phyloP scores from a whole-genome alignment of 2,888 invertebrate species.

The Scaptomyza parva region DNA sequence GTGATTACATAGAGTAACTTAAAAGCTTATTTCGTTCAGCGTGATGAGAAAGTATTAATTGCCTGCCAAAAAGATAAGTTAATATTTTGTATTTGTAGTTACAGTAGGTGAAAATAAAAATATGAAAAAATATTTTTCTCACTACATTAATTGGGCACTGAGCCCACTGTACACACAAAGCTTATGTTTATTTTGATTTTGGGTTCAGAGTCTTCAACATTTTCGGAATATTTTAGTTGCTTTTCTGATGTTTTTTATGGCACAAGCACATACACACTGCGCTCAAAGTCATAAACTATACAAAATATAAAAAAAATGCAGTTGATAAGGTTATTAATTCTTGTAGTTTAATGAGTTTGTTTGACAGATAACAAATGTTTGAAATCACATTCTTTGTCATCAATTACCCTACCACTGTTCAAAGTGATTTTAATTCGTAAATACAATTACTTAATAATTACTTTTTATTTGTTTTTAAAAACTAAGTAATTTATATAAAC shows the following conservation, averaged over 20 bases:
- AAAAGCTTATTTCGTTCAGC: too few species aligned
- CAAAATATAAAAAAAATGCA: constrained; percentile 34
- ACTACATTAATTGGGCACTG: neutral
- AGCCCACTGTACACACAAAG: constrained; percentile 1
- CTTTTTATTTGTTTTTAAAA: neutral
- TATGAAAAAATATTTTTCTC: neutral
- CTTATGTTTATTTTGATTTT: constrained; percentile 4
- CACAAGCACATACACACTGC: constrained; percentile 15
- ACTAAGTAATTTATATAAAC: neutral
- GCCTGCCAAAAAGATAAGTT: neutral
- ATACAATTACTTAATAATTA: neutral
- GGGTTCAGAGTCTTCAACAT: constrained; percentile 19
- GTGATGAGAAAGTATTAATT: too few species aligned
- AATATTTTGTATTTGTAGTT: neutral
- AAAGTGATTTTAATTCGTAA: constrained; percentile 21
- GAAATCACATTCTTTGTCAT: constrained; percentile 34
- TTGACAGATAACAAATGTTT: constrained; percentile 31
- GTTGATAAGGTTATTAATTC: constrained; percentile 39
- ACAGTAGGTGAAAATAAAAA: too few species aligned
- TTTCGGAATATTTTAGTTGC: constrained; percentile 46
- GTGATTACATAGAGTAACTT: too few species aligned
- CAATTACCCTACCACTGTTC: constrained; percentile 18
- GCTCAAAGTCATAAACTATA: constrained; percentile 8
- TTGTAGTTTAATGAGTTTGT: constrained; percentile 11
- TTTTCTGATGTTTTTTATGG: constrained; percentile 31